Percentiles rank a stretch among this genome's conserved stretches.
These are phyloP conservation scores for Paratilapia polleni DNA, from an alignment of 2,113 vertebrate genomes.

Conservation along the genomic window DNA sequence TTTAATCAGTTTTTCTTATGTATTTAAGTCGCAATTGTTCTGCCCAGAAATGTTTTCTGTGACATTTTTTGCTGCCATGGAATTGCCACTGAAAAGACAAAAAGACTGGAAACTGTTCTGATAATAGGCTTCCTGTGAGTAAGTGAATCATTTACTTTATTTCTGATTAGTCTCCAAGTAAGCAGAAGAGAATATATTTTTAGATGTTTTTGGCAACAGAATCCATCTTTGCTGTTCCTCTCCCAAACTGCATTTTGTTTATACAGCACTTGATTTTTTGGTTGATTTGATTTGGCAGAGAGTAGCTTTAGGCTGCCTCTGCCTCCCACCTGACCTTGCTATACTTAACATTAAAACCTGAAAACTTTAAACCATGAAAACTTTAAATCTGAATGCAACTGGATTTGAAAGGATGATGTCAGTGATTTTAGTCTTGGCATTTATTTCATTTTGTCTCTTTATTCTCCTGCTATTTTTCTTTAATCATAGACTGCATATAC, in stretches of 20 bases:
- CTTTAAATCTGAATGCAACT: background rate
- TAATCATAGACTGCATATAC: background rate
- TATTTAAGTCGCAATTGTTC: background rate
- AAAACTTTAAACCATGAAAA: too few relatives aligned
- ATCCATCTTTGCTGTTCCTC: background rate
- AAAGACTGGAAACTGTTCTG: background rate
- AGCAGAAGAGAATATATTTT: background rate
- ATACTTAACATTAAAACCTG: background rate
- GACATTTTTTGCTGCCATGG: background rate
- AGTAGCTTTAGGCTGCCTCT: constrained; percentile 14
- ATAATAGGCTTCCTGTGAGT: background rate
- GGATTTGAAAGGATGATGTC: background rate
- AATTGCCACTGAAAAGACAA: too few relatives aligned
- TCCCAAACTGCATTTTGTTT: background rate
- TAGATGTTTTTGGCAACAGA: background rate
- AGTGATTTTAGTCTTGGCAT: background rate
- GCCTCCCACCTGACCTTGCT: background rate
- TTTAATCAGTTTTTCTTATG: background rate
- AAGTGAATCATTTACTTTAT: background rate
- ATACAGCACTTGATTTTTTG: background rate
- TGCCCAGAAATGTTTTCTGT: background rate
- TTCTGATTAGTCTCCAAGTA: background rate
- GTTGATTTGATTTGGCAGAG: background rate
- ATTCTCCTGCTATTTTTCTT: background rate
- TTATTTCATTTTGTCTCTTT: background rate